Evolutionary conservation across 2,113 vertebrate species (phyloP).

Genomic region (Pholis gunnellus): DNA sequence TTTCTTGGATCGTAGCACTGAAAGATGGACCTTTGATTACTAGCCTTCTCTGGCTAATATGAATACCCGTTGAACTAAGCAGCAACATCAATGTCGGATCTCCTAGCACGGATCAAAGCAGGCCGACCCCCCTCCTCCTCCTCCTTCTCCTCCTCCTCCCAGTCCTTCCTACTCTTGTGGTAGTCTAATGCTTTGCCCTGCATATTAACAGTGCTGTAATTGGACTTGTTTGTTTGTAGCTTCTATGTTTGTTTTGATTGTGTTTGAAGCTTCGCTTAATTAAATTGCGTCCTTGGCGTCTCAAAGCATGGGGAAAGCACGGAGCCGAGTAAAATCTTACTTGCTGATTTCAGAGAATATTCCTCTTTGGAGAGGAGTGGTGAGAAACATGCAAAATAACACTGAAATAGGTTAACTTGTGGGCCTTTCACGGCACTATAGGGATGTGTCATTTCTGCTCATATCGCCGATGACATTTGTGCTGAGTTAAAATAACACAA

Average conservation of each 20-base stretch:
- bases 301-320: constrained; percentile 30
- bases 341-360: constrained; percentile 27
- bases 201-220: constrained; percentile 75
- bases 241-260: constrained; percentile 72
- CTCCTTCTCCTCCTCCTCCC: constrained; percentile 24
- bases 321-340: constrained; percentile 14
- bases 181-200: constrained; percentile 60
- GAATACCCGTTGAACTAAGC: constrained; percentile 41
- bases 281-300: constrained; percentile 68
- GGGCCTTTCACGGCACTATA: background rate
- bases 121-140: constrained; percentile 21
- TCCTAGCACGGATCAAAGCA: constrained; percentile 69
- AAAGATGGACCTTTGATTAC: constrained; percentile 50
- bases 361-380: background rate
- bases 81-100: constrained; percentile 46
- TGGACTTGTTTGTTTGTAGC: constrained; percentile 75
- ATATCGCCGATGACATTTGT: background rate
- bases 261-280: constrained; percentile 76
- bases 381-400: constrained; percentile 4
- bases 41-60: constrained; percentile 41
- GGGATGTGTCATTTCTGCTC: constrained; percentile 10
- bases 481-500: background rate
- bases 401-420: constrained; percentile 9
- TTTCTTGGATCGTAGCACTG: constrained; percentile 26
- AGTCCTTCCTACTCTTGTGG: constrained; percentile 33